Percentiles rank a stretch among this genome's conserved stretches.
These are phyloP conservation scores for Ophonus ardosiacus DNA, from an alignment of 2,888 invertebrate species.

Conservation along the genomic window DNA sequence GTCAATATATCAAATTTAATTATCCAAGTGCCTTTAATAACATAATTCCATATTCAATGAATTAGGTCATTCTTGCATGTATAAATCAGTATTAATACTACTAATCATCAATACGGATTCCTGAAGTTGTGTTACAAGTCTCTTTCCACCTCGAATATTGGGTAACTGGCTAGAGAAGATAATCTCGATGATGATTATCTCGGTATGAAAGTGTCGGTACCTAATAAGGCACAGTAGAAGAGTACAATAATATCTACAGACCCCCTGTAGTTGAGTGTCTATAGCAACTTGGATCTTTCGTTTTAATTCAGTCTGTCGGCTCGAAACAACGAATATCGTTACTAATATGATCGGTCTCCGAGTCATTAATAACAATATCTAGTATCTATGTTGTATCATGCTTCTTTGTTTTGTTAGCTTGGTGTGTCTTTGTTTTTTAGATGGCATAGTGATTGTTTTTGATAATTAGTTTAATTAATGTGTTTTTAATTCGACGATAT, in stretches of 20 bases:
- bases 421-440: slow-evolving; percentile 30
- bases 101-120: slow-evolving; percentile 13
- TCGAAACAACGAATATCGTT: slow-evolving; percentile 52
- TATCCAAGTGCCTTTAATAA: slow-evolving; percentile 1
- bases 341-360: slow-evolving; percentile 54
- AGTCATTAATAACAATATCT: slow-evolving; percentile 49
- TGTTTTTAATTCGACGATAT: background rate
- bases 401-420: slow-evolving; percentile 29
- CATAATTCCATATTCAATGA: slow-evolving; percentile 28
- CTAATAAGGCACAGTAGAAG: slow-evolving; percentile 31
- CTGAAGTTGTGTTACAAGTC: slow-evolving; percentile 4
- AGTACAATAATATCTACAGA: slow-evolving; percentile 41
- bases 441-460: slow-evolving; percentile 16
- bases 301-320: slow-evolving; percentile 54
- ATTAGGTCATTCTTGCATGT: slow-evolving; percentile 1
- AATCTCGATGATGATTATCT: slow-evolving; percentile 41
- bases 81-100: slow-evolving; percentile 10
- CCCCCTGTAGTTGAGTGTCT: slow-evolving; percentile 29
- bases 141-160: slow-evolving; percentile 20
- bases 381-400: slow-evolving; percentile 37
- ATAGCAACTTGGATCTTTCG: slow-evolving; percentile 46
- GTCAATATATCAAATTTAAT: slow-evolving; percentile 35
- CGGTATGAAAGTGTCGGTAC: slow-evolving; percentile 38
- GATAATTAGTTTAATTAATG: slow-evolving; percentile 47
- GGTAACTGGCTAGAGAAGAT: slow-evolving; percentile 5